Conservation (phyloP, 1,140 invertebrate genomes). For the Zaprionus ghesquierei region DNA sequence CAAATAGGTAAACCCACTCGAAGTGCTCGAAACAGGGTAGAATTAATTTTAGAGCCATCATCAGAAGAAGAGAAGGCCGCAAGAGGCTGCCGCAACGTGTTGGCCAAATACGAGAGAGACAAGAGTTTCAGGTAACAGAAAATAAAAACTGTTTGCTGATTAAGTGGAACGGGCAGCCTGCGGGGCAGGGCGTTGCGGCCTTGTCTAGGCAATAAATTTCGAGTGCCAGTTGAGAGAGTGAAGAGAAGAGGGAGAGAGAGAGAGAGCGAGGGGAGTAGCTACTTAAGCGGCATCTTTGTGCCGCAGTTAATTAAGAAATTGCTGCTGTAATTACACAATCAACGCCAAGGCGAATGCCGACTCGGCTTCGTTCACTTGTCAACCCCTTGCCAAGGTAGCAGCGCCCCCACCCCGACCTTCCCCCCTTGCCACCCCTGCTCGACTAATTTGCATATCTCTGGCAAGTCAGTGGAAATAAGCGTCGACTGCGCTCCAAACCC, state of each 20-base stretch:
- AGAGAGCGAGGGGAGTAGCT: slow-evolving; percentile 6
- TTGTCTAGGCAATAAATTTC: slow-evolving; percentile 41
- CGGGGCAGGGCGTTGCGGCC: not conserved
- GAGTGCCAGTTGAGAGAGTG: not conserved
- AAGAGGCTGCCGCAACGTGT: not conserved
- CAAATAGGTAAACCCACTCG: not conserved
- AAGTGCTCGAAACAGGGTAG: not conserved
- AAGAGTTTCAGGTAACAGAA: not conserved
- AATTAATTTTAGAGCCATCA: slow-evolving; percentile 1
- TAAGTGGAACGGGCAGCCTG: not conserved
- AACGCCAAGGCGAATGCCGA: slow-evolving; percentile 40
- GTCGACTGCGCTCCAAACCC: no score
- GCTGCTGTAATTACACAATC: slow-evolving; percentile 69
- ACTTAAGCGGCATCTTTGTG: slow-evolving; percentile 50
- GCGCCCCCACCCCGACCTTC: not conserved
- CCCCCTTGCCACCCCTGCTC: not conserved
- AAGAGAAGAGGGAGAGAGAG: not conserved
- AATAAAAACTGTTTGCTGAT: slow-evolving; percentile 7
- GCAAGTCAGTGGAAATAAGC: not conserved
- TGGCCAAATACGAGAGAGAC: not conserved
- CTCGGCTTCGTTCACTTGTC: slow-evolving; percentile 43
- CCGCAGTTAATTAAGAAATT: slow-evolving; percentile 74
- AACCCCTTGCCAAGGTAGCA: slow-evolving; percentile 37
- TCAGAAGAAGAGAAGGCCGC: not conserved
- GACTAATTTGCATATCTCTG: slow-evolving; percentile 49